phyloP scores from a whole-genome alignment of 2,888 invertebrate genomes.

The Ephialtes manifestator region DNA sequence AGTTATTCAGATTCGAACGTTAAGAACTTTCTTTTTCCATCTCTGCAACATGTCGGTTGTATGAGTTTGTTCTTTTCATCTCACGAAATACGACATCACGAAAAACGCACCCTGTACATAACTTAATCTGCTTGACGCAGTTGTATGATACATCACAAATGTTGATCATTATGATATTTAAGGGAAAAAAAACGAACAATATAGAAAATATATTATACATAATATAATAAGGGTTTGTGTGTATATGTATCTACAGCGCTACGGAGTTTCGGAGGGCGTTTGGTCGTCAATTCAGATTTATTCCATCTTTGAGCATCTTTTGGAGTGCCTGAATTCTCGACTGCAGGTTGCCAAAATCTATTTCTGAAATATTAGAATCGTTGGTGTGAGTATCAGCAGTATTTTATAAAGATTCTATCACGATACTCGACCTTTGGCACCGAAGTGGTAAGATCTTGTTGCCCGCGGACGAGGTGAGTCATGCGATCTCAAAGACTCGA shows the following conservation, averaged over 20 bases:
- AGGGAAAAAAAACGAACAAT: constrained; percentile 39
- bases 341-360: constrained; percentile 84
- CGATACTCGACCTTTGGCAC: constrained; percentile 66
- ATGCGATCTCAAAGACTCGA: constrained; percentile 73
- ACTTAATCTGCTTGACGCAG: constrained; percentile 63
- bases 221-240: constrained; percentile 47
- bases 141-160: constrained; percentile 60
- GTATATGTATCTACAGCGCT: constrained; percentile 61
- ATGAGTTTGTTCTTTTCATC: constrained; percentile 28
- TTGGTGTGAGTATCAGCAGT: not conserved
- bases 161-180: constrained; percentile 65
- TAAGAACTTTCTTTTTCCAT: constrained; percentile 45
- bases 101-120: constrained; percentile 61
- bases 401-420: constrained; percentile 1
- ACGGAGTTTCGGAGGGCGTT: constrained; percentile 25
- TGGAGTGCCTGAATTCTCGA: constrained; percentile 84
- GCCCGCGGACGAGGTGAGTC: constrained; percentile 72
- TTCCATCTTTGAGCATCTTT: constrained; percentile 83
- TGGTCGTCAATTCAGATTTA: constrained; percentile 75
- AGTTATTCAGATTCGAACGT: constrained; percentile 29
- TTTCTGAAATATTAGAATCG: constrained; percentile 72
- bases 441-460: constrained; percentile 67
- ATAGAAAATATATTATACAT: constrained; percentile 66
- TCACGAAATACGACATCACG: too few relatives aligned
- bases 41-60: constrained; percentile 30